These are phyloP conservation scores for Apodemia mormo DNA, from an alignment of 2,888 invertebrate species.

Conservation along the genomic window DNA sequence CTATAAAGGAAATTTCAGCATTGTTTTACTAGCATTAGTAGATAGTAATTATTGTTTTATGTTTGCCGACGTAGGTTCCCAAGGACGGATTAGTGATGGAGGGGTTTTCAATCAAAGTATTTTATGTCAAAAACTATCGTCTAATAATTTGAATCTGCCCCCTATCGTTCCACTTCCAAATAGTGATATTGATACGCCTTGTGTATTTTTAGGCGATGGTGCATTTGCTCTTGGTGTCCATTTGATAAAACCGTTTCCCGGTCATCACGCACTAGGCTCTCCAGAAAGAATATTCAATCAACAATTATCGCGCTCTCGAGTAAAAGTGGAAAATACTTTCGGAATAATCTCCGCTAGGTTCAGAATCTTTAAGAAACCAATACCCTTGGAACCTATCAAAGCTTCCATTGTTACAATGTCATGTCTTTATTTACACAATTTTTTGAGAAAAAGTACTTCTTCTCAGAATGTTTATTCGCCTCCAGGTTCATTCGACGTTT, in stretches of 20 bases:
- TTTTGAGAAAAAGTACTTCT: conserved; percentile 22
- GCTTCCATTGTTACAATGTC: conserved; percentile 15
- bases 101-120: conserved; percentile 26
- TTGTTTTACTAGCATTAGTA: conserved; percentile 39
- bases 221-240: conserved; percentile 37
- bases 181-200: conserved; percentile 23
- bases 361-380: conserved; percentile 44
- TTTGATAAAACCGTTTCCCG: conserved; percentile 46
- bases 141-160: conserved; percentile 37
- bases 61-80: conserved; percentile 37
- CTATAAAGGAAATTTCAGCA: conserved; percentile 37
- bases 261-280: conserved; percentile 39
- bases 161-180: conserved; percentile 28
- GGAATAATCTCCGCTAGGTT: conserved; percentile 42
- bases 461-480: too few species aligned
- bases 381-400: conserved; percentile 34
- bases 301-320: conserved; percentile 38
- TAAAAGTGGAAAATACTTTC: conserved; percentile 41
- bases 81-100: conserved; percentile 29
- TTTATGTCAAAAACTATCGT: conserved; percentile 30
- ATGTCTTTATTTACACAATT: background rate
- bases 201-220: conserved; percentile 34
- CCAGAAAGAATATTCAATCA: conserved; percentile 42
- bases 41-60: conserved; percentile 39
- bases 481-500: background rate